Conservation (phyloP, 1,140 invertebrate species). For the Macrostomum lignano region DNA sequence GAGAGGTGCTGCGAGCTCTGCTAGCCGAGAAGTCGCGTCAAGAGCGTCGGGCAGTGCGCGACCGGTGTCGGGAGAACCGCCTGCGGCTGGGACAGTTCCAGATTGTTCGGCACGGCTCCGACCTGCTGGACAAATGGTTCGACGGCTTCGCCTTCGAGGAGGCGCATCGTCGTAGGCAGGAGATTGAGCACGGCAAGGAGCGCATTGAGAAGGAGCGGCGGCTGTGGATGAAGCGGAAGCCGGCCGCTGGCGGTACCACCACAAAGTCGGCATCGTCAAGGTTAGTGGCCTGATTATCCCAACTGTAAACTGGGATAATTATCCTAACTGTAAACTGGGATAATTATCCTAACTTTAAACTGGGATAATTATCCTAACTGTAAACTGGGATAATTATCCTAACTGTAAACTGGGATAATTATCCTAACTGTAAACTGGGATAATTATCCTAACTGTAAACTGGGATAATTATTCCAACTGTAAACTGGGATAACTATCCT, state of each 20-base stretch:
- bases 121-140: conserved; percentile 98
- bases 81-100: conserved; percentile 88
- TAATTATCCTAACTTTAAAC: too few relatives aligned
- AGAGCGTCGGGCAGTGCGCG: conserved; percentile 71
- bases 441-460: too few relatives aligned
- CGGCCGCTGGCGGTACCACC: conserved; percentile 31
- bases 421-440: too few relatives aligned
- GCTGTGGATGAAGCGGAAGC: conserved; percentile 65
- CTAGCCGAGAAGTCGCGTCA: not conserved
- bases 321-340: too few relatives aligned
- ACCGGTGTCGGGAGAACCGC: conserved; percentile 93
- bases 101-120: conserved; percentile 80
- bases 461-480: too few relatives aligned
- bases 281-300: too few relatives aligned
- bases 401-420: too few relatives aligned
- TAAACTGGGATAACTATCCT: too few relatives aligned
- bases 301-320: too few relatives aligned
- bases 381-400: too few relatives aligned
- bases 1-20: not conserved
- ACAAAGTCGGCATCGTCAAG: conserved; percentile 37
- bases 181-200: conserved; percentile 70
- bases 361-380: too few relatives aligned
- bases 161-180: conserved; percentile 79
- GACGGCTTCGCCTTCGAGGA: conserved; percentile 97
- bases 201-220: conserved; percentile 88